phyloP scores from a whole-genome alignment of 2,113 vertebrate species.

The Ia io region DNA sequence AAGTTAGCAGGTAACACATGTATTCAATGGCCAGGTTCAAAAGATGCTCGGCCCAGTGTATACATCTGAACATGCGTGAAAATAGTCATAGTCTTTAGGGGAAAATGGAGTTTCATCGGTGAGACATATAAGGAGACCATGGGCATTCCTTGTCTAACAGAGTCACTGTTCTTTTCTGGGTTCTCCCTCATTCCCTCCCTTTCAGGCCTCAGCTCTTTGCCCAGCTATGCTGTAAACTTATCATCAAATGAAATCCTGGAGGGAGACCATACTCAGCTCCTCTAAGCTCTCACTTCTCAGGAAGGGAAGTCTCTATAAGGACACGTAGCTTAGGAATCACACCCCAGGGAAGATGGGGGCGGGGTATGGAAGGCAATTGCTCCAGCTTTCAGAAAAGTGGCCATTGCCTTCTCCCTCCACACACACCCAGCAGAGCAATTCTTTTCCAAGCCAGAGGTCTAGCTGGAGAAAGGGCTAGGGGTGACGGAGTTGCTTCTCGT shows the following conservation, averaged over 20 bases:
- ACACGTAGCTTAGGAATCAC: neutral
- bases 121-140: neutral
- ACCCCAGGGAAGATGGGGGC: accelerated
- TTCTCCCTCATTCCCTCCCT: neutral
- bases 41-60: neutral
- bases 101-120: neutral
- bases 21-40: neutral
- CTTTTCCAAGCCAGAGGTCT: neutral
- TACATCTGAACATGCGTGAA: neutral
- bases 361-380: neutral
- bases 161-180: neutral
- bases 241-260: neutral
- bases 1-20: too few relatives aligned
- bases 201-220: neutral
- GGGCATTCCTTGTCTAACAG: too few relatives aligned
- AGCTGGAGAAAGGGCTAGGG: neutral
- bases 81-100: neutral
- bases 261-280: neutral
- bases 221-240: neutral
- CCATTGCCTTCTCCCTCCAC: neutral
- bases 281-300: neutral
- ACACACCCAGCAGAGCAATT: neutral
- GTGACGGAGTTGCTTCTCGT: neutral
- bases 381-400: neutral
- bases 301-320: neutral